A percentile compares a stretch with the other conserved stretches of the same genome.
Evolutionary conservation across 1,140 invertebrate species (phyloP).

Genomic region (Zophobas atratus): DNA sequence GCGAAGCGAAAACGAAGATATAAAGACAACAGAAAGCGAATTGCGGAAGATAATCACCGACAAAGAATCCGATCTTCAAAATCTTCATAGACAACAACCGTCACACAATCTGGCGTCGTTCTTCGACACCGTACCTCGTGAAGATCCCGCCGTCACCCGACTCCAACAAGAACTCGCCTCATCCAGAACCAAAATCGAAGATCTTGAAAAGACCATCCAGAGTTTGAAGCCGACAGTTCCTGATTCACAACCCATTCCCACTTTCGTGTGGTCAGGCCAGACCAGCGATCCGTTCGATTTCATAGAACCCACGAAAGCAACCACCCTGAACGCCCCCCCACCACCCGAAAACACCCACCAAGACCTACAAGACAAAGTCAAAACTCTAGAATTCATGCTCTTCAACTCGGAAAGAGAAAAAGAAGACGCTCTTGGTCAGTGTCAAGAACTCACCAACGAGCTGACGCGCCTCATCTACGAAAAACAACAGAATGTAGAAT

Average conservation of each 20-base stretch:
- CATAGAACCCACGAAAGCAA: constrained; percentile 33
- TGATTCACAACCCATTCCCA: constrained; percentile 2
- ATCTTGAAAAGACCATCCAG: not conserved
- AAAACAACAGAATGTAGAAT: constrained; percentile 52
- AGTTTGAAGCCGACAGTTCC: not conserved
- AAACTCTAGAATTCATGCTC: constrained; percentile 66
- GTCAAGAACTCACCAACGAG: constrained; percentile 63
- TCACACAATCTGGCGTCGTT: not conserved
- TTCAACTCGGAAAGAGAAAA: constrained; percentile 65
- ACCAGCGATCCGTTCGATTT: constrained; percentile 51
- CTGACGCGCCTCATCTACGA: constrained; percentile 62
- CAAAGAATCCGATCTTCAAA: not conserved
- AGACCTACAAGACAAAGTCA: constrained; percentile 63
- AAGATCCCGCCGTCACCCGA: not conserved
- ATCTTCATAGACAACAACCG: not conserved
- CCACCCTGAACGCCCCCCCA: not conserved
- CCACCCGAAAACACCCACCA: constrained; percentile 52
- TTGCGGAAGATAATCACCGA: not conserved
- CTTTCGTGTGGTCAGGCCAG: constrained; percentile 41
- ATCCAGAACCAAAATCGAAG: not conserved
- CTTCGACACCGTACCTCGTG: not conserved
- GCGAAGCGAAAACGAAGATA: no score
- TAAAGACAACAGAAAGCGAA: not conserved
- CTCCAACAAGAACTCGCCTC: not conserved
- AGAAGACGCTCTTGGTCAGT: constrained; percentile 60